Evolutionary conservation across 2,888 invertebrate genomes (phyloP).

Genomic region (Aspidapion aeneum): DNA sequence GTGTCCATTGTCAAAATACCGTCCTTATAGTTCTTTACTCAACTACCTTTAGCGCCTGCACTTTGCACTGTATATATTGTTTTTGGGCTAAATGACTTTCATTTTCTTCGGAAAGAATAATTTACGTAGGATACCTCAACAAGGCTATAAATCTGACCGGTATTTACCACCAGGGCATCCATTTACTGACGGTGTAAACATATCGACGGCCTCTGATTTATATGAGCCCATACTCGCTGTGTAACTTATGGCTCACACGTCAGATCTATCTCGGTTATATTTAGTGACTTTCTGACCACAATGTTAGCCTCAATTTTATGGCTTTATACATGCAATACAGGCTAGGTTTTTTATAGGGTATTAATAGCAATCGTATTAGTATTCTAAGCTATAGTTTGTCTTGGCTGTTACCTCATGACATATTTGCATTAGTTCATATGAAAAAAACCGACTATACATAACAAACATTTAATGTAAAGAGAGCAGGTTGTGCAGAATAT

Average conservation of each 20-base stretch:
- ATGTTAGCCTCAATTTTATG: not conserved
- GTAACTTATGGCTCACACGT: not conserved
- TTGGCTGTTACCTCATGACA: too few relatives aligned
- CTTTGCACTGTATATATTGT: not conserved
- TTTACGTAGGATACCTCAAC: conserved; percentile 19
- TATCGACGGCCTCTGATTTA: conserved; percentile 24
- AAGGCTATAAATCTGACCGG: conserved; percentile 20
- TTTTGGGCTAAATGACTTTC: not conserved
- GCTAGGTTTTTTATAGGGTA: too few relatives aligned
- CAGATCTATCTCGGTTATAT: not conserved
- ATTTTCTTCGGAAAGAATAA: conserved; percentile 12
- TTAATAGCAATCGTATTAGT: too few relatives aligned
- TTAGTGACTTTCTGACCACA: not conserved
- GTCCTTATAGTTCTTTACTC: too few relatives aligned
- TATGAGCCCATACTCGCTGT: not conserved
- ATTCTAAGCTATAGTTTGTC: too few relatives aligned
- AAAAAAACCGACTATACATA: too few relatives aligned
- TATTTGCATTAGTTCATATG: too few relatives aligned
- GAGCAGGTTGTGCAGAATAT: too few relatives aligned
- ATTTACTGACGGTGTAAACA: conserved; percentile 25
- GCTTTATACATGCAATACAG: too few relatives aligned
- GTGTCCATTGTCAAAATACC: too few relatives aligned
- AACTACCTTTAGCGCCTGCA: not conserved
- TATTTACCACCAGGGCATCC: conserved; percentile 17
- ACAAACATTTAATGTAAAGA: too few relatives aligned